phyloP scores from a whole-genome alignment of 2,113 vertebrate genomes.

The Hiodon tergisus region DNA sequence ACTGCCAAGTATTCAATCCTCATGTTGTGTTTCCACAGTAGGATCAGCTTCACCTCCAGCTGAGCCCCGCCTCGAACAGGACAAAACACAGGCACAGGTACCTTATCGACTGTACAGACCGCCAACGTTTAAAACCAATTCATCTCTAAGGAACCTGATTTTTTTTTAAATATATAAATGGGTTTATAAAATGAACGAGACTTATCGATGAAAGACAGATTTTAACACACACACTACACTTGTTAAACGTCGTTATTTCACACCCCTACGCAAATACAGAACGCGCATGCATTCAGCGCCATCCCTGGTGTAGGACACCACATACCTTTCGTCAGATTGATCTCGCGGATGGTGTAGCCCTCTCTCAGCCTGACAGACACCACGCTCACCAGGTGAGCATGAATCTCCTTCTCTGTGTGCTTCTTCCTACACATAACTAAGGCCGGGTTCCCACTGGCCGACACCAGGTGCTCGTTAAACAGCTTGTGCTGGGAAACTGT shows the following conservation, averaged over 20 bases:
- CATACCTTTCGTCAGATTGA: slow-evolving; percentile 87
- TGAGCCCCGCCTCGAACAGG: slow-evolving; percentile 73
- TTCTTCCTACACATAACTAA: slow-evolving; percentile 90
- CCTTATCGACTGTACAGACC: too few relatives aligned
- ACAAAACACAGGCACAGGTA: neutral
- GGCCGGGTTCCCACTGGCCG: slow-evolving; percentile 87
- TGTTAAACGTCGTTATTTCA: too few relatives aligned
- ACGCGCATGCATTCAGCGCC: neutral
- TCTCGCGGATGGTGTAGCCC: slow-evolving; percentile 91
- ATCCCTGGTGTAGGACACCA: neutral
- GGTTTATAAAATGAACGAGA: too few relatives aligned
- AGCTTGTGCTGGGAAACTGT: slow-evolving; percentile 89
- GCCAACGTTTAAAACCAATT: neutral
- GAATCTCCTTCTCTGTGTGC: slow-evolving; percentile 92
- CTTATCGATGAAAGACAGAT: too few relatives aligned
- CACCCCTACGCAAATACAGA: neutral
- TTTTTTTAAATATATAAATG: too few relatives aligned
- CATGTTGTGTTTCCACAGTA: slow-evolving; percentile 99
- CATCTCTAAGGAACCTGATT: too few relatives aligned
- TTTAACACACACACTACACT: too few relatives aligned
- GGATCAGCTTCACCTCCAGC: slow-evolving; percentile 88
- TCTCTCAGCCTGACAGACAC: slow-evolving; percentile 90
- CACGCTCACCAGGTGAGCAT: slow-evolving; percentile 84
- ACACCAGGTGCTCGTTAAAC: slow-evolving; percentile 95
- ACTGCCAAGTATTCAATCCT: slow-evolving; percentile 87